Conservation (phyloP, 2,888 invertebrate species). For the Ashinkailepas kermadecensis region DNA sequence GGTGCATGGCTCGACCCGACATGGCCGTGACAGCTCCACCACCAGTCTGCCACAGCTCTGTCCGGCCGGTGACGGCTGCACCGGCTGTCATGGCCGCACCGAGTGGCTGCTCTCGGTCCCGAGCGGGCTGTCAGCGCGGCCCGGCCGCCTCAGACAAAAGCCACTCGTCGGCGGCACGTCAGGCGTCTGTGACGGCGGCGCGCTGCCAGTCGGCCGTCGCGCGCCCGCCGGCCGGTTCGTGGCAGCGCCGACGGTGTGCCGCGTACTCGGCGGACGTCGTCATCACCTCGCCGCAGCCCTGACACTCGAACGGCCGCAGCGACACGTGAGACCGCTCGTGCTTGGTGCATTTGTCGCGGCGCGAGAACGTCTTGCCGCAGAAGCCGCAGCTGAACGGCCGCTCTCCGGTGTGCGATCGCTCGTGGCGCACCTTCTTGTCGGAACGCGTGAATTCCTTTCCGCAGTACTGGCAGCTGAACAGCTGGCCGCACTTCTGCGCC, state of each 20-base stretch:
- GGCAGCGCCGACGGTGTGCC: background rate
- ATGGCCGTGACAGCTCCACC: background rate
- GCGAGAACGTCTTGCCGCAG: slow-evolving; percentile 21
- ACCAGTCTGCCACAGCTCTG: background rate
- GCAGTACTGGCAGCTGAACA: slow-evolving; percentile 21
- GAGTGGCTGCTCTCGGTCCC: background rate
- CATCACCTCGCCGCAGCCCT: background rate
- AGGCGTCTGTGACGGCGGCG: background rate
- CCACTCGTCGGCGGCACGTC: background rate
- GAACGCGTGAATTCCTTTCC: slow-evolving; percentile 11
- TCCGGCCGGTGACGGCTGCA: background rate
- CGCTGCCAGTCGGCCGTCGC: background rate
- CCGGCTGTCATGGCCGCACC: background rate
- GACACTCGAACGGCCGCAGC: background rate
- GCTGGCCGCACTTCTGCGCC: slow-evolving; percentile 17
- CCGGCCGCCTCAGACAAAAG: background rate
- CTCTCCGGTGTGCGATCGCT: slow-evolving; percentile 15
- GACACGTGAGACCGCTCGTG: background rate
- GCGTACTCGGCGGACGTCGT: background rate
- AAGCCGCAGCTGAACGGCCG: slow-evolving; percentile 17
- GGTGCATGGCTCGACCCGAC: background rate
- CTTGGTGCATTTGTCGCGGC: slow-evolving; percentile 22
- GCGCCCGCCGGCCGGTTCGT: background rate
- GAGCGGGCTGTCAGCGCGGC: background rate
- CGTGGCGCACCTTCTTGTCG: slow-evolving; percentile 22